These are phyloP conservation scores for Cantharis nigra DNA, from an alignment of 2,888 invertebrate genomes.

Conservation along the genomic window DNA sequence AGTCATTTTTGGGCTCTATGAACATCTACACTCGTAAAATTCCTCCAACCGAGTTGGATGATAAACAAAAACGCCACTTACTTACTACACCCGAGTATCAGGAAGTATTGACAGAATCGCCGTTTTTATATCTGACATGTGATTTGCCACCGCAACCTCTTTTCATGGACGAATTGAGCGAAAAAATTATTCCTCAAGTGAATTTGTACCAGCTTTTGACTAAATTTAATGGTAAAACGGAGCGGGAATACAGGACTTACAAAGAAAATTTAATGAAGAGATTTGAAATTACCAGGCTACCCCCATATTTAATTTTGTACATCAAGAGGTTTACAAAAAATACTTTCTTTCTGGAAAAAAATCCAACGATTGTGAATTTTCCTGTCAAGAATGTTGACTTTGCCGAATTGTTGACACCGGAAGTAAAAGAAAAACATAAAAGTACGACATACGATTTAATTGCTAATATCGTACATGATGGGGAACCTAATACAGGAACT, in stretches of 20 bases:
- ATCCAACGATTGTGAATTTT: slow-evolving; percentile 99
- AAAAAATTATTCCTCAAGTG: slow-evolving; percentile 97
- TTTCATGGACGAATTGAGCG: slow-evolving; percentile 95
- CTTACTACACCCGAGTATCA: slow-evolving; percentile 83
- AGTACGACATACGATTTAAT: slow-evolving; percentile 93
- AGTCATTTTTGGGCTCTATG: slow-evolving; percentile 92
- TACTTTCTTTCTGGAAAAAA: slow-evolving; percentile 98
- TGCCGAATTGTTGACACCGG: slow-evolving; percentile 89
- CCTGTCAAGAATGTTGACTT: slow-evolving; percentile 98
- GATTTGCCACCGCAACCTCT: slow-evolving; percentile 97
- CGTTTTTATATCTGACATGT: slow-evolving; percentile 95
- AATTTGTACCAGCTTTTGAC: slow-evolving; percentile 91
- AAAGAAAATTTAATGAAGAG: slow-evolving; percentile 98
- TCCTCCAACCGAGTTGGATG: slow-evolving; percentile 89
- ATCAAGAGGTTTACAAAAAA: slow-evolving; percentile 99
- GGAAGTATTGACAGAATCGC: slow-evolving; percentile 85
- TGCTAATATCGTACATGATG: slow-evolving; percentile 99
- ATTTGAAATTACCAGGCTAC: slow-evolving; percentile 92
- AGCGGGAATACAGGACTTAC: slow-evolving; percentile 99
- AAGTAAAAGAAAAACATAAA: slow-evolving; percentile 76
- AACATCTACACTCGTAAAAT: slow-evolving; percentile 89
- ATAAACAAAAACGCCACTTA: slow-evolving; percentile 81
- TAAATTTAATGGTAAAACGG: slow-evolving; percentile 94
- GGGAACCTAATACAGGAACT: slow-evolving; percentile 92
- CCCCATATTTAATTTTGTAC: slow-evolving; percentile 93